Percentiles rank a stretch among this genome's conserved stretches.
phyloP scores from a whole-genome alignment of 2,888 invertebrate genomes.

The Tinea trinotella region DNA sequence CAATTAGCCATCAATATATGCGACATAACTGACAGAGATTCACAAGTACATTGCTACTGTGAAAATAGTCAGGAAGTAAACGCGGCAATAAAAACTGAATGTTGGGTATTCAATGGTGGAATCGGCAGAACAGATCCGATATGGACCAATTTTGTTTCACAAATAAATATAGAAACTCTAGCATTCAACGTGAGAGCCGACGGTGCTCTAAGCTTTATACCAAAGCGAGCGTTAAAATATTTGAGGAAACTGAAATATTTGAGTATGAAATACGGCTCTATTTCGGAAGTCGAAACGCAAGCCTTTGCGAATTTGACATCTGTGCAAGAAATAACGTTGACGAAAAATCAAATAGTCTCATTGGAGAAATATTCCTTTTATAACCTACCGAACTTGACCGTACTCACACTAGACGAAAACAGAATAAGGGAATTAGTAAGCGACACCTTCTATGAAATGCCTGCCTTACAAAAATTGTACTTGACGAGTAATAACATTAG shows the following conservation, averaged over 20 bases:
- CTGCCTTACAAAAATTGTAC: conserved; percentile 80
- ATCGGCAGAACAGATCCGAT: conserved; percentile 77
- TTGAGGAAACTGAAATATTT: conserved; percentile 77
- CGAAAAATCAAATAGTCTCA: conserved; percentile 77
- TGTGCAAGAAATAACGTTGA: conserved; percentile 78
- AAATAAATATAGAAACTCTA: conserved; percentile 78
- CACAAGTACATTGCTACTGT: conserved; percentile 79
- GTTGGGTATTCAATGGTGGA: conserved; percentile 81
- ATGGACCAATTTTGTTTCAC: conserved; percentile 82
- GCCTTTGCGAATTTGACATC: conserved; percentile 83
- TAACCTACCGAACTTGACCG: conserved; percentile 78
- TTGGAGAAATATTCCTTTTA: conserved; percentile 80
- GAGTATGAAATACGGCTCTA: conserved; percentile 80
- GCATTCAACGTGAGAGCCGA: conserved; percentile 80
- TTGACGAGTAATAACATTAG: conserved; percentile 91
- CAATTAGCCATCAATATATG: conserved; percentile 64
- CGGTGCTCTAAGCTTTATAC: conserved; percentile 79
- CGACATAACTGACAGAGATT: conserved; percentile 66
- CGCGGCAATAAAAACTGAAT: conserved; percentile 80
- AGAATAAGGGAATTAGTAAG: conserved; percentile 80
- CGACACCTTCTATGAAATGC: conserved; percentile 82
- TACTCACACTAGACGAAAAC: conserved; percentile 82
- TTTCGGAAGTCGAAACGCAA: conserved; percentile 77
- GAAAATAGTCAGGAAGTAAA: conserved; percentile 67
- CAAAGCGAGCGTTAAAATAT: conserved; percentile 78